These are phyloP conservation scores for Boulengeromyrus knoepffleri DNA, from an alignment of 2,113 vertebrate species.

Conservation along the genomic window DNA sequence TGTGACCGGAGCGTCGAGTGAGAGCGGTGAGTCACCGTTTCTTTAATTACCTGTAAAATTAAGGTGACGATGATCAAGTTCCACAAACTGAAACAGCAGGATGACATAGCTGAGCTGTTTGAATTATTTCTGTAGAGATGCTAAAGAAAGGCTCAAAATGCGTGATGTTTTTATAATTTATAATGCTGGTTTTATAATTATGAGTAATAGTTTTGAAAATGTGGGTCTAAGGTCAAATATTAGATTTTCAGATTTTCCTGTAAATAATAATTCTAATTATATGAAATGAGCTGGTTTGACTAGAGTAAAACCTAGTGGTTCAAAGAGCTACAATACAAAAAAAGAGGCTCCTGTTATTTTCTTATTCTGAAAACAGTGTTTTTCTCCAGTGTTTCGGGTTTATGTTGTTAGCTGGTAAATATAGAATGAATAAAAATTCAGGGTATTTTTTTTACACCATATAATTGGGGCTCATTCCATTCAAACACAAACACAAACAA, in stretches of 20 bases:
- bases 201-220: neutral
- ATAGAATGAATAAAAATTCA: neutral
- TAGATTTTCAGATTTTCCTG: neutral
- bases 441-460: neutral
- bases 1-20: neutral
- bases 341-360: neutral
- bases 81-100: neutral
- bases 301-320: neutral
- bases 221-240: neutral
- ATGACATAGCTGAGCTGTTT: neutral
- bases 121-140: neutral
- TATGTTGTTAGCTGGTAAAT: neutral
- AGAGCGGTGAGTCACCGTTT: neutral
- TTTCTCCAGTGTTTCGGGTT: neutral
- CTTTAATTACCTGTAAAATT: neutral
- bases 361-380: neutral
- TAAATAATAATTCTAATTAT: neutral
- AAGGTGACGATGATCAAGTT: neutral
- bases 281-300: neutral
- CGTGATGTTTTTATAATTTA: neutral
- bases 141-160: neutral
- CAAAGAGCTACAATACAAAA: neutral
- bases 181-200: neutral
- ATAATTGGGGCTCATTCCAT: neutral
- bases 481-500: neutral